Conservation (phyloP, 2,888 invertebrate genomes). For the Caenorhabditis japonica region DNA sequence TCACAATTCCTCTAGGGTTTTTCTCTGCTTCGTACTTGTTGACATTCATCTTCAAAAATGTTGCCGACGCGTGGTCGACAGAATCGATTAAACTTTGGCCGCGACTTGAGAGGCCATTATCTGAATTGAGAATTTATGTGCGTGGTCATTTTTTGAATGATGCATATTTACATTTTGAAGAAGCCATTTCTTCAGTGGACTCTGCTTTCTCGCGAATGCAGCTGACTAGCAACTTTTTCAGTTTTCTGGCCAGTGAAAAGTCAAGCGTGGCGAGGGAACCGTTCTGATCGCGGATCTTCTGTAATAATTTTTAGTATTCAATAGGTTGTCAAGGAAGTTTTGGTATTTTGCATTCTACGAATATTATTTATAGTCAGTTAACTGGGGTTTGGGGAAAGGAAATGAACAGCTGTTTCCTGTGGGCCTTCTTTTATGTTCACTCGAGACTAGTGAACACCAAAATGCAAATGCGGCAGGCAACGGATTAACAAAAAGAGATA, state of each 20-base stretch:
- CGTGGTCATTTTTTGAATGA: not conserved
- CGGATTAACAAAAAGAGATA: no score
- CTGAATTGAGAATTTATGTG: slow-evolving; percentile 6
- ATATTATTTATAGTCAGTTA: no score
- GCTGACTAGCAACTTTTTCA: slow-evolving; percentile 40
- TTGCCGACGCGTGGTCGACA: slow-evolving; percentile 49
- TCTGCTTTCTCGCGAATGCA: slow-evolving; percentile 51
- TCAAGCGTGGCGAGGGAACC: slow-evolving; percentile 44
- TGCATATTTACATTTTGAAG: slow-evolving; percentile 25
- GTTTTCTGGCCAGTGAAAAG: slow-evolving; percentile 44
- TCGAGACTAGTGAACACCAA: no score
- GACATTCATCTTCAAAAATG: slow-evolving; percentile 53
- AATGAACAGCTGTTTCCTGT: no score
- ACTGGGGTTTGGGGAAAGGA: no score
- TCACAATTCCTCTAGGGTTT: slow-evolving; percentile 64
- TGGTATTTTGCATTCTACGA: not conserved
- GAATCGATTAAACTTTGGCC: slow-evolving; percentile 43
- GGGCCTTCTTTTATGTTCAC: no score
- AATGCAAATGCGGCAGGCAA: no score
- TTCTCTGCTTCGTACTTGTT: slow-evolving; percentile 45
- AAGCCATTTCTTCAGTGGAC: slow-evolving; percentile 27
- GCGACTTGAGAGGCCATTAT: slow-evolving; percentile 37
- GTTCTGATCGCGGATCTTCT: slow-evolving; percentile 42
- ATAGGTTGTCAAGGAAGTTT: no score
- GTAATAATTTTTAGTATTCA: slow-evolving; percentile 10